These are phyloP conservation scores for Podarcis cretensis DNA, from an alignment of 2,113 vertebrate genomes.

Conservation along the genomic window DNA sequence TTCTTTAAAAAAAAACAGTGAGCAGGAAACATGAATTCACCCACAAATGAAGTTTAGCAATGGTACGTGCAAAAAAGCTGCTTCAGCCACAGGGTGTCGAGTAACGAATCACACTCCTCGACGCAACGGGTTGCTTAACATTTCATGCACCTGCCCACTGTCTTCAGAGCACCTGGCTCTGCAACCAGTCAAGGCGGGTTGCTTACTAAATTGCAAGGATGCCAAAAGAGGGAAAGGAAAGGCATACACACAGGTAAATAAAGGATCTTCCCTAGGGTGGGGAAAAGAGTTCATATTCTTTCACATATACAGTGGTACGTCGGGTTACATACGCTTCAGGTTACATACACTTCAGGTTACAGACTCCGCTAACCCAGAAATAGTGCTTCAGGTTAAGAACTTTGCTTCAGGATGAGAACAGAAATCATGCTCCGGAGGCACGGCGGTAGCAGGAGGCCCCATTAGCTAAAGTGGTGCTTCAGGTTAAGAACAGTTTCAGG, in stretches of 20 bases:
- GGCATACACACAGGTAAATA: constrained; percentile 4
- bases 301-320: not conserved
- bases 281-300: constrained; percentile 44
- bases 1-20: not conserved
- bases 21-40: not conserved
- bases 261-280: constrained; percentile 53
- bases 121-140: not conserved
- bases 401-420: too few species aligned
- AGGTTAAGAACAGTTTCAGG: too few species aligned
- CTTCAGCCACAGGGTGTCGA: not conserved
- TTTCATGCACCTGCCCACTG: constrained; percentile 26
- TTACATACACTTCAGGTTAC: too few species aligned
- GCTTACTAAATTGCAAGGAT: not conserved
- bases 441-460: too few species aligned
- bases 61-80: not conserved
- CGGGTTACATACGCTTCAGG: too few species aligned
- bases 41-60: not conserved
- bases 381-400: too few species aligned
- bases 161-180: not conserved
- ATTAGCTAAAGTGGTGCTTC: too few species aligned
- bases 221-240: not conserved
- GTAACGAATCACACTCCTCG: constrained; percentile 39
- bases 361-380: too few species aligned
- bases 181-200: not conserved
- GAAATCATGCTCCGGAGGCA: too few species aligned